phyloP scores from a whole-genome alignment of 2,888 invertebrate genomes.

The Autographa pulchrina region DNA sequence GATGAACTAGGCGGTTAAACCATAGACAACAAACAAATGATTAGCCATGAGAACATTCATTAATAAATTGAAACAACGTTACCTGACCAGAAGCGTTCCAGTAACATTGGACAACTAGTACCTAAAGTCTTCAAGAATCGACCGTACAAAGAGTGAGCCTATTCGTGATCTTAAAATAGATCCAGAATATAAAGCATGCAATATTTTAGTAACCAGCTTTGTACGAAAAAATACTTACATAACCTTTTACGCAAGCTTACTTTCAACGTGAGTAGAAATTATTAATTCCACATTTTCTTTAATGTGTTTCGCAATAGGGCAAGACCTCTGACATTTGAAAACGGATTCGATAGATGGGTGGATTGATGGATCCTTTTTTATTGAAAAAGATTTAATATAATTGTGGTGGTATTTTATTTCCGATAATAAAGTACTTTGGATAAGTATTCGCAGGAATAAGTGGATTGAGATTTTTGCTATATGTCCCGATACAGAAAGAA shows the following conservation, averaged over 20 bases:
- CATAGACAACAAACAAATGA: too few relatives aligned
- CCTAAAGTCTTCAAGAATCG: too few relatives aligned
- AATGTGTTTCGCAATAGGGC: background rate
- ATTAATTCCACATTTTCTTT: background rate
- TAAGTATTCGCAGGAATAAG: background rate
- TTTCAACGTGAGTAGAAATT: background rate
- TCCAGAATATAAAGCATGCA: too few relatives aligned
- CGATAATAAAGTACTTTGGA: background rate
- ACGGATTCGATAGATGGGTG: background rate
- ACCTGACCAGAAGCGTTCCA: too few relatives aligned
- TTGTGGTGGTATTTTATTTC: background rate
- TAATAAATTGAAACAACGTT: too few relatives aligned
- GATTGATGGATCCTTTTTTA: background rate
- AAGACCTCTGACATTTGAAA: background rate
- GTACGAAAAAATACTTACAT: background rate
- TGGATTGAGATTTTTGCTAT: background rate
- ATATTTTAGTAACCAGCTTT: too few relatives aligned
- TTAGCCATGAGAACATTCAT: too few relatives aligned
- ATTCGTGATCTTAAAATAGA: too few relatives aligned
- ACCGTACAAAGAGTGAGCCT: too few relatives aligned
- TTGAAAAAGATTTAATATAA: background rate
- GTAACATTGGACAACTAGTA: too few relatives aligned
- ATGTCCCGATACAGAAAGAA: too few relatives aligned
- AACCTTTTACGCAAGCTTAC: background rate
- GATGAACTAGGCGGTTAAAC: too few relatives aligned